These are phyloP conservation scores for Anthoscopus minutus DNA, from an alignment of 2,113 vertebrate genomes.

Conservation along the genomic window DNA sequence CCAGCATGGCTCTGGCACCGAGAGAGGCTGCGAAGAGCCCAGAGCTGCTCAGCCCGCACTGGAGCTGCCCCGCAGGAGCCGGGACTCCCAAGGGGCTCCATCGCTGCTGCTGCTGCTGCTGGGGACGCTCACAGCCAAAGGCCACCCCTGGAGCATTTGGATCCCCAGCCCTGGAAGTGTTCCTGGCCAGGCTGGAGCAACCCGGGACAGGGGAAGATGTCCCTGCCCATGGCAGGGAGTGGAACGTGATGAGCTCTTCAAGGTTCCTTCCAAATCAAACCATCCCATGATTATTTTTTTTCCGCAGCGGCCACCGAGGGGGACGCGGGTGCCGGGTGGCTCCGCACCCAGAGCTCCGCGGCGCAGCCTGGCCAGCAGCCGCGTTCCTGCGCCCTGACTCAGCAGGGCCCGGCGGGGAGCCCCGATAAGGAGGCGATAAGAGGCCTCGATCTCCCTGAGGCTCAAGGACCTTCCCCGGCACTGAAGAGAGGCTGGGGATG, in stretches of 20 bases:
- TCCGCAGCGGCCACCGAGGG: neutral
- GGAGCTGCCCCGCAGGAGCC: neutral
- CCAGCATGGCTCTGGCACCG: neutral
- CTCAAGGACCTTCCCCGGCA: neutral
- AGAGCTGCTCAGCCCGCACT: neutral
- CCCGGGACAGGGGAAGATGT: neutral
- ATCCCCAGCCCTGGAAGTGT: neutral
- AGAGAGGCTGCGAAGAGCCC: neutral
- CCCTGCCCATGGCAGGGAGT: fast-evolving
- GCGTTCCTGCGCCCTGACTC: conserved; percentile 50
- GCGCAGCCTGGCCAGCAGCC: neutral
- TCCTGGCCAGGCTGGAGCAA: neutral
- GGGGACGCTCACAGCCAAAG: fast-evolving
- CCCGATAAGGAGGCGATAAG: conserved; percentile 41
- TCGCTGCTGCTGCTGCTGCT: neutral
- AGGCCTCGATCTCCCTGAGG: neutral
- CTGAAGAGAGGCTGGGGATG: neutral
- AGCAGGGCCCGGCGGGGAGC: neutral
- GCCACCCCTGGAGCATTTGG: fast-evolving
- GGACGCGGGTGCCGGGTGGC: fast-evolving
- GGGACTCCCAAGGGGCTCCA: neutral
- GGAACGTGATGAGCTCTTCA: neutral
- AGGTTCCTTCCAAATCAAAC: neutral
- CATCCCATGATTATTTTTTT: too few relatives aligned
- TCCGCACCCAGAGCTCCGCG: neutral